Evolutionary conservation across 2,888 invertebrate species (phyloP), one percentile per base, ranked within the genome.

Genomic region (Rhabditoides inermis): DNA sequence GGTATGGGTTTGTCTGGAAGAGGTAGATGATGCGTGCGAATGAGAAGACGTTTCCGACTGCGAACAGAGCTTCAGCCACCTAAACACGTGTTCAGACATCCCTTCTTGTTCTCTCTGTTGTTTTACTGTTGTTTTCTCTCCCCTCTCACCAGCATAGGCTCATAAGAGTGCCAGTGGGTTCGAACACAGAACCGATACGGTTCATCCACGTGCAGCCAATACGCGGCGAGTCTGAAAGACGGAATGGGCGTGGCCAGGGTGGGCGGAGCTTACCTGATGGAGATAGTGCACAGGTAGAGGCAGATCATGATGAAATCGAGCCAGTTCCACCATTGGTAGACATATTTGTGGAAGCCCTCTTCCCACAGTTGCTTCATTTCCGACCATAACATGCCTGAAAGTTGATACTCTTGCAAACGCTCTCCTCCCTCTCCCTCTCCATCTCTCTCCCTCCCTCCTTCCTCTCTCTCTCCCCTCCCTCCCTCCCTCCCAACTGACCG

Each of bases 341-440:
- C 76, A 68, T 82, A 82, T 23, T 80, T 80, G 55, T 79, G 79
- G 47, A 81, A 70, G 2, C 81, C 81, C 65, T 82, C 82, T 51
- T 82, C 82, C 82, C 82, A 82, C n/a, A 82, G 69, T 68, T 82
- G 82, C 62, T 82, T 82, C 68, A 81, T 81, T 60, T 82, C 82
- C 1, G 80, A 78, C 82, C 82, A 82, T 27, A 82, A 77, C 76
- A 81, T 81, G 36, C 81, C 80, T 81, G 64, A 45, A 45, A n/a
- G 2, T 30, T 5, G 15, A 46, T 6, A 46, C 32, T 18, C 10
- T n/a, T 25, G 6, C 10, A 44, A n/a, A 45, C 15, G n/a, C 18
- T 10, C 15, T 15, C 15, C 22, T 32, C 32, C 15, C 32, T 32
- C 32, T 32, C 15, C 15, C 32, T 32, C 32, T 32, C 32, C 15